Evolutionary conservation across 2,888 invertebrate species (phyloP).

Genomic region (Drosophila anceps): DNA sequence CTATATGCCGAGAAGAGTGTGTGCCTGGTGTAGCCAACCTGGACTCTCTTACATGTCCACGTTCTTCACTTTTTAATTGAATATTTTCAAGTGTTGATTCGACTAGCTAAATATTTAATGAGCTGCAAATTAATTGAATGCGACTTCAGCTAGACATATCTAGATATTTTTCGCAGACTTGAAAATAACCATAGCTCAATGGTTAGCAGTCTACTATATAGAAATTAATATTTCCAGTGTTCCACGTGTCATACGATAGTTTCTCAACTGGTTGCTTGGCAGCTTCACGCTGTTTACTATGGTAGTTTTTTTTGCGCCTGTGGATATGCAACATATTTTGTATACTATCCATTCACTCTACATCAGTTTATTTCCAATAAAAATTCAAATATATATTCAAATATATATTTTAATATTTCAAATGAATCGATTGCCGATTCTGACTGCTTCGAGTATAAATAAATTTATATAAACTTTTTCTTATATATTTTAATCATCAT

Average conservation of each 20-base stretch:
- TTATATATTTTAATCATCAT: neutral
- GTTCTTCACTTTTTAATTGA: slow-evolving; percentile 75
- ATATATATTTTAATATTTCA: too few relatives aligned
- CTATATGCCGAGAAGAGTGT: slow-evolving; percentile 12
- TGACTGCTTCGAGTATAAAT: too few relatives aligned
- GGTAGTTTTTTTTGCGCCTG: too few relatives aligned
- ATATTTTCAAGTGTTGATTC: slow-evolving; percentile 74
- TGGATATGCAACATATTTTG: neutral
- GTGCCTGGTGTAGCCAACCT: slow-evolving; percentile 9
- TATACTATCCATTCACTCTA: too few relatives aligned
- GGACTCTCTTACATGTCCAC: slow-evolving; percentile 18
- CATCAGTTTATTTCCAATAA: neutral
- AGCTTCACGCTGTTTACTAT: too few relatives aligned
- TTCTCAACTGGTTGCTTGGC: too few relatives aligned
- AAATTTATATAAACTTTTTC: neutral
- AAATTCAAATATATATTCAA: too few relatives aligned
- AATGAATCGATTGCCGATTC: neutral
- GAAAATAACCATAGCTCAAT: neutral
- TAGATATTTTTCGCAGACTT: neutral
- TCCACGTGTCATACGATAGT: too few relatives aligned
- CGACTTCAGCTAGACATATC: neutral
- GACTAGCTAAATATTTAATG: slow-evolving; percentile 77
- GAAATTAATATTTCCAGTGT: neutral
- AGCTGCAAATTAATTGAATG: slow-evolving; percentile 65
- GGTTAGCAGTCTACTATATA: neutral